Evolutionary conservation across 2,888 invertebrate species (phyloP), one percentile per base, ranked within the genome.

Genomic region (Agonopterix heracliana): DNA sequence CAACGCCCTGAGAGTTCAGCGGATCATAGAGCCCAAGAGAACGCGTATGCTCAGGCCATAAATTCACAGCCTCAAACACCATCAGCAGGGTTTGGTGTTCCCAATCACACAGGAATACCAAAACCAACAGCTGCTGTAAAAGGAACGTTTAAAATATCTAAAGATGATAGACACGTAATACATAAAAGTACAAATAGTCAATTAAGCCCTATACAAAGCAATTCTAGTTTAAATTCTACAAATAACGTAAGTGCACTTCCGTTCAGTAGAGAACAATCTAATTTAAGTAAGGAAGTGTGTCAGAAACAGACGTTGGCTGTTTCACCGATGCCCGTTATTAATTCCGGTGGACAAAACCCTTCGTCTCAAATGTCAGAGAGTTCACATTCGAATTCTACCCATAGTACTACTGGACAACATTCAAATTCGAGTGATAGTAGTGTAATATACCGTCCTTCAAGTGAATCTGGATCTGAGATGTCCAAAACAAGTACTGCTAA

Each of bases 111-210:
- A 5, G 95, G 95, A 12, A 94, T 97, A 61, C 96, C 97, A 0
- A 97, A 97, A 77, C 97, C 97, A 1, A 96, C 96, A 42, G 96
- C 96, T 8, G 95, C 96, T 50, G 95, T 97, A 34, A 97, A 97
- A 87, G 97, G 96, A 55, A 96, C 95, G 17, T 93, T 93, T 54
- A 96, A 96, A 79, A 89, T 92, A 63, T 80, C 92, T 56, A 89
- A 90, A 76, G 92, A 92, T 70, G 75, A 89, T 68, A 77, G 86
- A 76, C 71, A 89, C 74, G 62, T 87, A 69, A 71, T 85, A 82
- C 80, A 76, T 84, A 89, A 89, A 84, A 90, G 75, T 89, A 89
- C 85, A 76, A 86, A 81, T 79, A 82, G 84, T 77, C 87, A 89
- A 78, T 85, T 89, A 83, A 89, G 89, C 67, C 89, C 89, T 55